Evolutionary conservation across 2,113 vertebrate genomes (phyloP).

Genomic region (Mesembrinibis cayennensis): DNA sequence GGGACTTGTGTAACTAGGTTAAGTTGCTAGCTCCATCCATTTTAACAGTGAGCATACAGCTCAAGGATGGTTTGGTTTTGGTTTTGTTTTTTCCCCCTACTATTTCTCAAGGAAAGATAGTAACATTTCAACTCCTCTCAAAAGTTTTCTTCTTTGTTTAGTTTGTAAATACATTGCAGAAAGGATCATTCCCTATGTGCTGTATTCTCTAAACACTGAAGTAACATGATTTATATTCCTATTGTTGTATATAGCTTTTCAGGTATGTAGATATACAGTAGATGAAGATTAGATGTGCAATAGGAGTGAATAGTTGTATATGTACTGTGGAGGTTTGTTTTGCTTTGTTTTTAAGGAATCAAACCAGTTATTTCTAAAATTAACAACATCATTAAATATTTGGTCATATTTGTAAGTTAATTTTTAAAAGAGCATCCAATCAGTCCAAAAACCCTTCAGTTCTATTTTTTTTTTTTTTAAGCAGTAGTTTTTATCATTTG

Average conservation of each 20-base stretch:
- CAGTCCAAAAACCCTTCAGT: not conserved
- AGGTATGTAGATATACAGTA: not conserved
- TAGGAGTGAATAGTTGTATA: not conserved
- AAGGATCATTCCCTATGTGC: not conserved
- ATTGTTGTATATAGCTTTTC: not conserved
- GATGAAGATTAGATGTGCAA: not conserved
- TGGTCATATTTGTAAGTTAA: not conserved
- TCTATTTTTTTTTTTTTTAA: not conserved
- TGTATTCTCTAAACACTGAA: not conserved
- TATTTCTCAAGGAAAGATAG: not conserved
- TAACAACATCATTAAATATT: not conserved
- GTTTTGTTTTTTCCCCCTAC: not conserved
- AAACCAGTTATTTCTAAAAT: not conserved
- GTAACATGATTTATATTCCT: not conserved
- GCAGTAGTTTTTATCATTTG: not conserved
- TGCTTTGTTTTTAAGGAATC: not conserved
- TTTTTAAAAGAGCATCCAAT: not conserved
- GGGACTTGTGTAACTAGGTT: not conserved
- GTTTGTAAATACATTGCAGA: not conserved
- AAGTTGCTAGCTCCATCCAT: not conserved
- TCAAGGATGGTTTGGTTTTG: not conserved
- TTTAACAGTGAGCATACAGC: not conserved
- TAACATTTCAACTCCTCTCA: not conserved
- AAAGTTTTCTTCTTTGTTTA: not conserved
- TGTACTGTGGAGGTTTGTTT: not conserved